phyloP scores from a whole-genome alignment of 2,888 invertebrate genomes.

The Drosophila ustulata region DNA sequence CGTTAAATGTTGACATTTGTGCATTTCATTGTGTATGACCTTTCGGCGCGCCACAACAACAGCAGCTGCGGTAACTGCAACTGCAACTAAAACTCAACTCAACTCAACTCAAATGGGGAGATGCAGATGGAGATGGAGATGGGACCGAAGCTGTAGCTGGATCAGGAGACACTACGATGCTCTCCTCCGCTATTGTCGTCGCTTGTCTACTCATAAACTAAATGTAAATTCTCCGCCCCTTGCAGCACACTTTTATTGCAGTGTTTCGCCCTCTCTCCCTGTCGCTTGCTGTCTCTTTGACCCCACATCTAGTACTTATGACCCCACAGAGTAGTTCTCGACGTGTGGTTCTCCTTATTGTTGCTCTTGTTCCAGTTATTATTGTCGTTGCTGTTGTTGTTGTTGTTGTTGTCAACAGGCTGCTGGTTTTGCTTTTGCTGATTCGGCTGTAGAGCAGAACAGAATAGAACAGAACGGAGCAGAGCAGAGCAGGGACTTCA shows the following conservation, averaged over 20 bases:
- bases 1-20: constrained; percentile 81
- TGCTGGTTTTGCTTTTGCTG: constrained; percentile 52
- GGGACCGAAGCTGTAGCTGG: constrained; percentile 7
- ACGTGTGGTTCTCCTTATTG: constrained; percentile 67
- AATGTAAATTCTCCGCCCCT: constrained; percentile 73
- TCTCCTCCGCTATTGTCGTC: constrained; percentile 67
- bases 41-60: constrained; percentile 69
- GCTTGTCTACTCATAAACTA: constrained; percentile 80
- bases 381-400: constrained; percentile 37
- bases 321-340: constrained; percentile 55
- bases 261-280: constrained; percentile 49
- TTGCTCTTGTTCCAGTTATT: constrained; percentile 52
- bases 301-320: constrained; percentile 41
- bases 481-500: constrained; percentile 54
- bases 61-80: constrained; percentile 41
- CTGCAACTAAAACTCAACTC: constrained; percentile 13
- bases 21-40: constrained; percentile 79
- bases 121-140: neutral
- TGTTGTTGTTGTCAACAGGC: constrained; percentile 66
- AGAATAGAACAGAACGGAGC: neutral
- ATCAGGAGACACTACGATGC: constrained; percentile 36
- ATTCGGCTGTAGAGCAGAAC: constrained; percentile 52
- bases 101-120: constrained; percentile 2
- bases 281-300: constrained; percentile 10
- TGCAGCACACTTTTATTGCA: constrained; percentile 71